Base-by-base conservation (phyloP, 2,113 vertebrate species). In the Atherinomorus stipes region DNA sequence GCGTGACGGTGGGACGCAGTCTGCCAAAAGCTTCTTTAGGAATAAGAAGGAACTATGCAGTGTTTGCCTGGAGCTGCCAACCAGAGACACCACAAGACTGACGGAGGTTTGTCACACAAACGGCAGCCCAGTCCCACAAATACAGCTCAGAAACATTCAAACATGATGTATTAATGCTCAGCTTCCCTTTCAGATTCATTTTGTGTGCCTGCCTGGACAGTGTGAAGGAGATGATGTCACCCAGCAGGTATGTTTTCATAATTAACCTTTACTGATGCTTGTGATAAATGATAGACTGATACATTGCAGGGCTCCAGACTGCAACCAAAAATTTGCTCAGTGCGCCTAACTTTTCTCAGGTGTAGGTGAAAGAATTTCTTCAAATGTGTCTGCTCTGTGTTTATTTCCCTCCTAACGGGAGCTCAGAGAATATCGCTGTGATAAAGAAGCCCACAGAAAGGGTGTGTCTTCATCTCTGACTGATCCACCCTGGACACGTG, bases 11-110 rank as follows among this genome's bases (percentile, higher is more conserved):
- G 88, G 96, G n/a, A 72, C 94, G 23, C 95, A 92, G 61, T 95
- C 94, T 78, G 80, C 96, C 77, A 98, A 95, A 90, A 95, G 91
- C 49, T 90, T 98, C 73, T 87, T 99, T 15, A 96, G 95, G 80
- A 98, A 95, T 88, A 95, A 93, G 62, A 98, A 96, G 84, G 95
- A 95, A 11, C 93, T 99, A 3, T 98, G 98, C 90, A 92, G 4
- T 26, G 15, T 99, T 12, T 92, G 93, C 71, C 62, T 93, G 34
- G 96, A 95, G 23, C 93, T 95, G 74, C 91, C 85, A 11, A 28
- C 84, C 75, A 93, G 87, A 91, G 93, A 95, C 18, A 44, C 91
- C 34, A 80, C 88, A 65, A 85, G 71, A 76, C 87, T 94, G 76
- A 92, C 95, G 53, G 95, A 98, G 96, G 98, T 99, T 88, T 92